Conservation (phyloP, 2,888 invertebrate genomes). For the Aleiodes leptofemur region DNA sequence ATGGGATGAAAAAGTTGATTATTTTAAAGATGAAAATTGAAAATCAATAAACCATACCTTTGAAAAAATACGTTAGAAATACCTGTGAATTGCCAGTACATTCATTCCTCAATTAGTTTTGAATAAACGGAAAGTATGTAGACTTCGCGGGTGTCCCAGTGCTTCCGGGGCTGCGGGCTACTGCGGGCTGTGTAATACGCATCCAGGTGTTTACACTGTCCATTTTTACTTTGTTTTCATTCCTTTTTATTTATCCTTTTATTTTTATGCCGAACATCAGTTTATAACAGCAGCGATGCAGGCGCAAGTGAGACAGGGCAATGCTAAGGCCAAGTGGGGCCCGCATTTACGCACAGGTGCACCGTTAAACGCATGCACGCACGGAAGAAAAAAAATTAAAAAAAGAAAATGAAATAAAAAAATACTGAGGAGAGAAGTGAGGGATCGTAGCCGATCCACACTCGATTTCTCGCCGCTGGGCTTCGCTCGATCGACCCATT, state of each 20-base stretch:
- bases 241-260: neutral
- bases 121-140: too few relatives aligned
- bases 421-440: neutral
- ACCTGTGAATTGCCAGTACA: too few relatives aligned
- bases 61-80: too few relatives aligned
- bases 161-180: constrained; percentile 15
- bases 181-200: neutral
- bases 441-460: constrained; percentile 25
- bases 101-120: too few relatives aligned
- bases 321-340: constrained; percentile 1
- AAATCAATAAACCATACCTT: too few relatives aligned
- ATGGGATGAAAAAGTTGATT: too few relatives aligned
- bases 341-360: constrained; percentile 39
- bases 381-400: constrained; percentile 23
- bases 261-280: constrained; percentile 2
- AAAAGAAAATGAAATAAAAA: neutral
- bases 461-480: constrained; percentile 55
- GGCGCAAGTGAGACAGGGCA: neutral
- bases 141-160: constrained; percentile 37
- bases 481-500: constrained; percentile 66
- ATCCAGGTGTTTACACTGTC: neutral
- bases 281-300: neutral
- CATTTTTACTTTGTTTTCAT: neutral
- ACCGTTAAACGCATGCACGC: constrained; percentile 5
- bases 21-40: too few relatives aligned